A percentile compares a stretch with the other conserved stretches of the same genome.
These are phyloP conservation scores for Pheosia gnoma DNA, from an alignment of 2,888 invertebrate species.

Conservation along the genomic window DNA sequence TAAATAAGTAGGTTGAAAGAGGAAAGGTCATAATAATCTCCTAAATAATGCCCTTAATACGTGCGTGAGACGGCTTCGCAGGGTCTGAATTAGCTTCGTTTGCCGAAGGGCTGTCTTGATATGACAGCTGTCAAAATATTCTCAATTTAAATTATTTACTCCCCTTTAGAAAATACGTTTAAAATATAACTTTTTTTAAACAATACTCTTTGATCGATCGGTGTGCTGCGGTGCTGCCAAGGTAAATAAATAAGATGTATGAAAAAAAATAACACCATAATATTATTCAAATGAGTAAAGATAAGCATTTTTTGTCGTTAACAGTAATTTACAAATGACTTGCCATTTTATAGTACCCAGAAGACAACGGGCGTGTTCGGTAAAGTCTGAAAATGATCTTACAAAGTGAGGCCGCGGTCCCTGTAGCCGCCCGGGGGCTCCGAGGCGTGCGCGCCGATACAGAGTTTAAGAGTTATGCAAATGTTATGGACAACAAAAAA, in stretches of 20 bases:
- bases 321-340: constrained; percentile 69
- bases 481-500: constrained; percentile 84
- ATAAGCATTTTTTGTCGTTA: constrained; percentile 39
- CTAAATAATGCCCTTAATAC: constrained; percentile 55
- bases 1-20: background rate
- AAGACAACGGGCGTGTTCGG: constrained; percentile 61
- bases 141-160: constrained; percentile 56
- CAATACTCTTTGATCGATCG: too few species aligned
- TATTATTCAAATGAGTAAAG: constrained; percentile 24
- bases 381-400: constrained; percentile 81
- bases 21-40: constrained; percentile 6
- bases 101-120: constrained; percentile 72
- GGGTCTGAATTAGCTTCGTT: constrained; percentile 74
- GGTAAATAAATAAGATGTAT: background rate
- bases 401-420: constrained; percentile 75
- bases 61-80: constrained; percentile 44
- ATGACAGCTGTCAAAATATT: constrained; percentile 79
- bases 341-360: constrained; percentile 63
- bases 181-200: background rate
- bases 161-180: constrained; percentile 22
- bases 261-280: constrained; percentile 1
- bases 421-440: constrained; percentile 69
- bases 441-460: constrained; percentile 63
- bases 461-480: constrained; percentile 81
- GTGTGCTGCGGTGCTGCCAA: background rate